Evolutionary conservation across 2,113 vertebrate species (phyloP), one percentile per base, ranked within the genome.

Genomic region (Zosterops japonicus): DNA sequence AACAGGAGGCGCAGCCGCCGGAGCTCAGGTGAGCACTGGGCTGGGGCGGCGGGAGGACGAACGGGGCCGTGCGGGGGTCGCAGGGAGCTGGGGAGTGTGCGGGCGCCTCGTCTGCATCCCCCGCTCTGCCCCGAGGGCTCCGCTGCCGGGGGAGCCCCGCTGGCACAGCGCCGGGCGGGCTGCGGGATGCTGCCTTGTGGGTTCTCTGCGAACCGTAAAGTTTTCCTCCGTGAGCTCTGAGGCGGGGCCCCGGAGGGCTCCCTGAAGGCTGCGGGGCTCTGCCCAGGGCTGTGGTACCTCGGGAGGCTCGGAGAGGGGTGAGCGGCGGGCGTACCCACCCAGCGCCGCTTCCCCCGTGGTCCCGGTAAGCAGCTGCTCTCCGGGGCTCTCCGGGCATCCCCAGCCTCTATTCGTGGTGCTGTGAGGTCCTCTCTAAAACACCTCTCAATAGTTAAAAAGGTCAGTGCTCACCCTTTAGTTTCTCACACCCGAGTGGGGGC

Each of bases 11-110:
- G 27, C 78, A 3, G 50, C 25, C 5, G 21, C 31, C 8, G 63
- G 63, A 93, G 74, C 50, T 14, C 95, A 94, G 95, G 95, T 95
- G 87, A 95, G 94, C 20, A n/a, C 29, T 8, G 42, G 46, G 23
- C 27, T 31, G 67, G 8, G 65, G 47, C 10, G 39, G 49, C 8
- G 29, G 52, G 33, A 75, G 52, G 46, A 50, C 33, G n/a, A 78
- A 20, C 17, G 22, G 29, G 15, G 8, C 19, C 4, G 11, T 41
- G 70, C 24, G 16, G 61, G 7, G 17, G 4, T 33, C 11, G 27
- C 7, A 5, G n/a, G 39, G 59, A 60, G 35, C 20, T 1, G 46
- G 39, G 63, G 35, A 63, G 44, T 6, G n/a, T 23, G 59, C 5
- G 44, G 35, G 28, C 14, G 5, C 36, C 36, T 41, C 15, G 47